These are phyloP conservation scores for Lasioglossum villosulum DNA, from an alignment of 2,888 invertebrate genomes.

Conservation along the genomic window DNA sequence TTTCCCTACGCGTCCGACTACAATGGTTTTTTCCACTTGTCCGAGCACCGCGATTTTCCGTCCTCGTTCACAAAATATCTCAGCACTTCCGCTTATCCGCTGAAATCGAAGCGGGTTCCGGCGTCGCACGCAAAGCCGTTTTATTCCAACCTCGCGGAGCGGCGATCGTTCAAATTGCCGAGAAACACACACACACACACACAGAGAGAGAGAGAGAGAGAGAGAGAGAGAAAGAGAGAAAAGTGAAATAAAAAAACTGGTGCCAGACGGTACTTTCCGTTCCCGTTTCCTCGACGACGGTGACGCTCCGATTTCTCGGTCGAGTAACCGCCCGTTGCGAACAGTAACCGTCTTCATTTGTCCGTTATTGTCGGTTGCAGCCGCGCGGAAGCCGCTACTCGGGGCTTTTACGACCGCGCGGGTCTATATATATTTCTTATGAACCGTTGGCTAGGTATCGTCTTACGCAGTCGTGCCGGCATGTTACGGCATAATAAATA, in stretches of 20 bases:
- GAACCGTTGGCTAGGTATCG: slow-evolving; percentile 16
- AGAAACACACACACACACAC: too few species aligned
- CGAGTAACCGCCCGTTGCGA: slow-evolving; percentile 10
- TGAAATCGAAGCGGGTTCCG: not conserved
- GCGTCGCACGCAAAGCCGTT: not conserved
- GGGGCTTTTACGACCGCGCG: not conserved
- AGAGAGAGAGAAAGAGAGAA: too few species aligned
- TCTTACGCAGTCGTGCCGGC: slow-evolving; percentile 10
- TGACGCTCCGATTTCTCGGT: not conserved
- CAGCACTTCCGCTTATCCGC: not conserved
- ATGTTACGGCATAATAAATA: slow-evolving; percentile 48
- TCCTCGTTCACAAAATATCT: not conserved
- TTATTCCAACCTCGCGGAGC: not conserved
- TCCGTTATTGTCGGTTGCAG: slow-evolving; percentile 34
- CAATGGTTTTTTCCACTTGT: not conserved
- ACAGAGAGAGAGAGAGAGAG: too few species aligned
- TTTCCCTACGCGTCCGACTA: not conserved
- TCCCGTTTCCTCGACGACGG: not conserved
- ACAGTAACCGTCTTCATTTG: slow-evolving; percentile 34
- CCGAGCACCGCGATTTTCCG: not conserved
- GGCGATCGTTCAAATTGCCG: not conserved
- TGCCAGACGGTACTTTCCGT: slow-evolving; percentile 2
- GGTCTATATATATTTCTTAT: not conserved
- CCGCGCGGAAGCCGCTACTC: not conserved
- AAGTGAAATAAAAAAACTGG: not conserved